Percentiles rank a stretch among this genome's conserved stretches.
Conservation (phyloP, 2,888 invertebrate genomes). For the Bruchidius siliquastri region DNA sequence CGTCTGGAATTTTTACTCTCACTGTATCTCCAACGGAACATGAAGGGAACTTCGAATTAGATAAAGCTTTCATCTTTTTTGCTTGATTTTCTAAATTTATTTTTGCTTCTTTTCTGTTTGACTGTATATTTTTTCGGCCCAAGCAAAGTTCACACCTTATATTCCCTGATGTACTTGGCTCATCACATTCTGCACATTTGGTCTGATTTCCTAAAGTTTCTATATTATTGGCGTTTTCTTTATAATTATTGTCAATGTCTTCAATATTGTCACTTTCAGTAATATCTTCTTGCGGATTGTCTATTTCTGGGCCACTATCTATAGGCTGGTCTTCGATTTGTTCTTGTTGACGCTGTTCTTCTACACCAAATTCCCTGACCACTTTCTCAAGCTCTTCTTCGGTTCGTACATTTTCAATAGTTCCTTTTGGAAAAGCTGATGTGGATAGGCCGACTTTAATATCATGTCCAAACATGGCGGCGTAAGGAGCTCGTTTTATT, state of each 20-base stretch:
- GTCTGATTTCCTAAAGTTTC: background rate
- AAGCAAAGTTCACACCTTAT: too few species aligned
- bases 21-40: slow-evolving; percentile 25
- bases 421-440: slow-evolving; percentile 15
- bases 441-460: slow-evolving; percentile 13
- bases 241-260: too few species aligned
- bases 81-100: slow-evolving; percentile 15
- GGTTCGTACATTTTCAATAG: slow-evolving; percentile 11
- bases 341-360: background rate
- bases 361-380: background rate
- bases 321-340: background rate
- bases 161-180: too few species aligned
- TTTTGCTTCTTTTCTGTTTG: slow-evolving; percentile 14
- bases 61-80: slow-evolving; percentile 16
- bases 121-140: background rate
- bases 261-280: too few species aligned
- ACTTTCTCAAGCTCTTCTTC: slow-evolving; percentile 9
- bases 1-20: slow-evolving; percentile 25
- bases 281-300: too few species aligned
- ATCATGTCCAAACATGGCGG: slow-evolving; percentile 25
- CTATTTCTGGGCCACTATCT: too few species aligned
- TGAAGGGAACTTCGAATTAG: slow-evolving; percentile 18
- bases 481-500: slow-evolving; percentile 28
- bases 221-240: too few species aligned
- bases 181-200: background rate